Conservation (phyloP, 1,140 invertebrate species). For the Heliconius himera region DNA sequence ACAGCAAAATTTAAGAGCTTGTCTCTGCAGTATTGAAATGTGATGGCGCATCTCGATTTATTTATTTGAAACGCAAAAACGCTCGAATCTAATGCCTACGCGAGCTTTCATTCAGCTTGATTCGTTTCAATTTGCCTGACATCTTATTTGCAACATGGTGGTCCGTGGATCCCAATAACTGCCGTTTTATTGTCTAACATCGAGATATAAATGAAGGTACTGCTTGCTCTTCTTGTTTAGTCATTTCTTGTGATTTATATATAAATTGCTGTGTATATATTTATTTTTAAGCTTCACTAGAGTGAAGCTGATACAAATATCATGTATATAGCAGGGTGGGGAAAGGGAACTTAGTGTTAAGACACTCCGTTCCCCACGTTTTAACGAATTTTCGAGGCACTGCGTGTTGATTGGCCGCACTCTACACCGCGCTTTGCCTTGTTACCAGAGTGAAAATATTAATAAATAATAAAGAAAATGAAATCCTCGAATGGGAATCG, state of each 20-base stretch:
- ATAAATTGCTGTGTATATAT: too few species aligned
- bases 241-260: not conserved
- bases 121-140: conserved; percentile 70
- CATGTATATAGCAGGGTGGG: too few species aligned
- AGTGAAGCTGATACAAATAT: too few species aligned
- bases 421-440: too few species aligned
- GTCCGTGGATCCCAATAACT: conserved; percentile 46
- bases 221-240: not conserved
- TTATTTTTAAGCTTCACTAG: too few species aligned
- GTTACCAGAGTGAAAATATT: too few species aligned
- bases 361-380: too few species aligned
- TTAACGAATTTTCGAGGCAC: too few species aligned
- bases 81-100: conserved; percentile 65
- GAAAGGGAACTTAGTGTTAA: too few species aligned
- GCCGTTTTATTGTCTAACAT: conserved; percentile 21
- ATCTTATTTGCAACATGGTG: conserved; percentile 74
- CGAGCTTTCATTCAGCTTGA: conserved; percentile 62
- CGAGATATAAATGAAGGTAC: not conserved
- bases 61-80: conserved; percentile 62
- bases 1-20: conserved; percentile 14
- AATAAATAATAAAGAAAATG: too few species aligned
- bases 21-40: conserved; percentile 53
- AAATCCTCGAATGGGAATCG: too few species aligned
- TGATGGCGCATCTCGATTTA: conserved; percentile 55
- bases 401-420: too few species aligned